phyloP scores from a whole-genome alignment of 2,797 vertebrate species.

The Babyrousa celebensis region DNA sequence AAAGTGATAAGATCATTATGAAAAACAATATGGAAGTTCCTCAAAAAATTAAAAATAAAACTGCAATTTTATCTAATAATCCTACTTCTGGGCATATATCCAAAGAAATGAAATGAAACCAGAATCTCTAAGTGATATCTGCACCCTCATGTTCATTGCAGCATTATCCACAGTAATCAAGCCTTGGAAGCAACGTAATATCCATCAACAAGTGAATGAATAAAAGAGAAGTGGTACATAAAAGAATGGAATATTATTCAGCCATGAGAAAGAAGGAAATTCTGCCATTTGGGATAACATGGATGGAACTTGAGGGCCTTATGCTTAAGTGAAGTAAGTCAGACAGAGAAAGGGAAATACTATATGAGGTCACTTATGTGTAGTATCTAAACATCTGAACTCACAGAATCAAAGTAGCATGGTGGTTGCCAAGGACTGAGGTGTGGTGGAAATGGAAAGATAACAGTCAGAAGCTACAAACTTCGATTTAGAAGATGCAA shows the following conservation, averaged over 20 bases:
- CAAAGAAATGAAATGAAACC: neutral
- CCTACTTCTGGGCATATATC: neutral
- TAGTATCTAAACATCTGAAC: neutral
- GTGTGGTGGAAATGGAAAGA: neutral
- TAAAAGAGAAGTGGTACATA: neutral
- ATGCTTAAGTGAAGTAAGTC: neutral
- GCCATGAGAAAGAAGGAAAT: neutral
- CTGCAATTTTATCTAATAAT: neutral
- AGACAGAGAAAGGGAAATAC: neutral
- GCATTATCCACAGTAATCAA: no score
- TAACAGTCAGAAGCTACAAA: neutral
- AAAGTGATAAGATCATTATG: neutral
- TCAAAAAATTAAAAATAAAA: neutral
- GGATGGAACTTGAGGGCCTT: neutral
- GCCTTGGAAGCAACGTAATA: neutral
- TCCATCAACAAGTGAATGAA: neutral
- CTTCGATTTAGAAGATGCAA: neutral
- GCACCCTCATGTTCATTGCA: neutral
- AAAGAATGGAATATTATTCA: neutral
- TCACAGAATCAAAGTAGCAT: neutral
- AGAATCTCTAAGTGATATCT: neutral
- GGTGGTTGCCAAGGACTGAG: neutral
- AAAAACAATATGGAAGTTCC: neutral
- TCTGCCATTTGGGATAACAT: neutral
- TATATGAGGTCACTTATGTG: neutral